These are phyloP conservation scores for Pocillopora damicornis DNA, from an alignment of 64 coral and sea anemone genomes.

Conservation along the genomic window DNA sequence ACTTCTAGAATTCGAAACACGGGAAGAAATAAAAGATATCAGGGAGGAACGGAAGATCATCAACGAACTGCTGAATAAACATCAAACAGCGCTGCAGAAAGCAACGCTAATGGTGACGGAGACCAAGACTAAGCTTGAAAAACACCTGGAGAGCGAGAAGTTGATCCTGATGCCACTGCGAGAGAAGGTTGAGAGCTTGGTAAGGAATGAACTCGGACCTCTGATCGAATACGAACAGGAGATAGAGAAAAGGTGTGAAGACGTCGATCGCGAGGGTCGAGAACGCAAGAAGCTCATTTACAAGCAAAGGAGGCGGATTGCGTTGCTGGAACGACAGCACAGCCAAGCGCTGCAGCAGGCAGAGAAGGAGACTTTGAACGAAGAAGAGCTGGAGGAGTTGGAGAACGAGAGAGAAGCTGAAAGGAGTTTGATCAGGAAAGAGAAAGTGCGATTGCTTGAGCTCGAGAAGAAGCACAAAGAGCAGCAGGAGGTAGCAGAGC, in stretches of 20 bases:
- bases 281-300: conserved; percentile 96
- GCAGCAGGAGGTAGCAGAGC: conserved; percentile 88
- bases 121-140: conserved; percentile 92
- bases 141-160: conserved; percentile 88
- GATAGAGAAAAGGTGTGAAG: conserved; percentile 86
- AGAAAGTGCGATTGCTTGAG: conserved; percentile 89
- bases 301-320: conserved; percentile 84
- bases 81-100: conserved; percentile 84
- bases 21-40: conserved; percentile 96
- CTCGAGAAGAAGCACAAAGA: conserved; percentile 98
- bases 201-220: conserved; percentile 90
- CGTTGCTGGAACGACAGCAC: conserved; percentile 89
- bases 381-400: conserved; percentile 93
- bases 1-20: conserved; percentile 81
- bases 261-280: conserved; percentile 81
- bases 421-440: conserved; percentile 91
- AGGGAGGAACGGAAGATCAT: conserved; percentile 95
- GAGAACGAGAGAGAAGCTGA: conserved; percentile 98
- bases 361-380: conserved; percentile 95
- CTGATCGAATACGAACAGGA: conserved; percentile 89
- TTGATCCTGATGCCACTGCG: conserved; percentile 70
- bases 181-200: conserved; percentile 78
- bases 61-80: conserved; percentile 78
- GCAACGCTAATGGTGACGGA: conserved; percentile 96
- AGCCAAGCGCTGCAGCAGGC: conserved; percentile 94